These are phyloP conservation scores for Ochlodes sylvanus DNA, from an alignment of 2,888 invertebrate species.

Conservation along the genomic window DNA sequence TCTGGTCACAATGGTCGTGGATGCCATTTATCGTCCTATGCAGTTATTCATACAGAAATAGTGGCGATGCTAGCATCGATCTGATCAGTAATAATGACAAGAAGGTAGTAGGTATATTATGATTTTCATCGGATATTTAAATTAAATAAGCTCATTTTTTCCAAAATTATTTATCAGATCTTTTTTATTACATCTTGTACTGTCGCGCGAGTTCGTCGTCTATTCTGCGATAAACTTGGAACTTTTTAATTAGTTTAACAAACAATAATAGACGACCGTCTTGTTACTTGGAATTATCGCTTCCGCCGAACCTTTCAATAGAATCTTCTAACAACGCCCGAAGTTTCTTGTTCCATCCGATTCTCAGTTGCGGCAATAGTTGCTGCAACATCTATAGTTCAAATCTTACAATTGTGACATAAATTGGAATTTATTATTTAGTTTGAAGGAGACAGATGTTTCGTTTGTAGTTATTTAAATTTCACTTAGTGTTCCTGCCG, in stretches of 20 bases:
- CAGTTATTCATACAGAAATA: background rate
- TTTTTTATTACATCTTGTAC: conserved; percentile 47
- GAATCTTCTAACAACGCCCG: conserved; percentile 31
- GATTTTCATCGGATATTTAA: background rate
- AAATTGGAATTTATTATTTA: conserved; percentile 4
- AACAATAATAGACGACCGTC: conserved; percentile 68
- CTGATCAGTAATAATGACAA: background rate
- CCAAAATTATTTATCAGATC: conserved; percentile 26
- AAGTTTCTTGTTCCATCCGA: conserved; percentile 30
- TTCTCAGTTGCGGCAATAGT: conserved; percentile 23
- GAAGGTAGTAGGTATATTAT: background rate
- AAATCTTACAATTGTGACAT: conserved; percentile 15
- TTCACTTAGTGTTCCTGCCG: background rate
- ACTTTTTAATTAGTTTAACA: conserved; percentile 79
- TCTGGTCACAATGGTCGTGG: background rate
- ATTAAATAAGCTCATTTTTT: background rate
- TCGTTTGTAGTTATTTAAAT: background rate
- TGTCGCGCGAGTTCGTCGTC: conserved; percentile 52
- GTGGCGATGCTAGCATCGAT: background rate
- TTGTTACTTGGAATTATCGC: conserved; percentile 62
- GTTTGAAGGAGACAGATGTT: background rate
- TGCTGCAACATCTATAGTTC: conserved; percentile 28
- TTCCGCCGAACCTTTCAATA: conserved; percentile 39
- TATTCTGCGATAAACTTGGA: conserved; percentile 61
- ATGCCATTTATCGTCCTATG: background rate